Conservation (phyloP, 2,888 invertebrate genomes). For the Trilocha varians region DNA sequence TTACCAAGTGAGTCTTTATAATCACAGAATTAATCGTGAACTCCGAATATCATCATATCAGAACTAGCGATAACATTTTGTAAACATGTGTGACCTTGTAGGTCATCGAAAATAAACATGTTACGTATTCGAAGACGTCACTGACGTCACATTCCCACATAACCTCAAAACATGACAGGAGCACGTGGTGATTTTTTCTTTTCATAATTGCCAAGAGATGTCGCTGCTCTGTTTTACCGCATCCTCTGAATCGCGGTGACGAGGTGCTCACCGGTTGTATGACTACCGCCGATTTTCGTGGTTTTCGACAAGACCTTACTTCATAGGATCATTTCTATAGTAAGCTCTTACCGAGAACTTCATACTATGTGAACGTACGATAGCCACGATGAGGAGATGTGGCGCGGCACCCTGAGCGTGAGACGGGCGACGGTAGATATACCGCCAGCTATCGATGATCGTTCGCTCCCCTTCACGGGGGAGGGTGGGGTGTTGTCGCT, state of each 20-base stretch:
- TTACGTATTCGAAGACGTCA: neutral
- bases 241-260: slow-evolving; percentile 8
- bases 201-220: slow-evolving; percentile 1
- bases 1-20: too few species aligned
- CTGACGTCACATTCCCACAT: neutral
- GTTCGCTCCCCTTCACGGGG: slow-evolving; percentile 16
- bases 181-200: neutral
- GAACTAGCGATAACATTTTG: too few species aligned
- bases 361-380: slow-evolving; percentile 17
- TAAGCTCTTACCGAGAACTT: slow-evolving; percentile 23
- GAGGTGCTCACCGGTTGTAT: slow-evolving; percentile 5
- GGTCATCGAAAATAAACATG: neutral
- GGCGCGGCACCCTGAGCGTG: slow-evolving; percentile 21
- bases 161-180: slow-evolving; percentile 1
- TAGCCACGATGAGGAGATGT: slow-evolving; percentile 18
- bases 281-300: neutral
- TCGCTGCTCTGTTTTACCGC: neutral
- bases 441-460: slow-evolving; percentile 20
- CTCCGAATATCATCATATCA: too few species aligned
- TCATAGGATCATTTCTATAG: slow-evolving; percentile 28
- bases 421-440: slow-evolving; percentile 12
- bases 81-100: neutral
- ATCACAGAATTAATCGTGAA: too few species aligned
- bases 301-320: slow-evolving; percentile 19
- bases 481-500: slow-evolving; percentile 22